Base-by-base conservation (phyloP, 2,888 invertebrate genomes). In the Drosophila colorata region DNA sequence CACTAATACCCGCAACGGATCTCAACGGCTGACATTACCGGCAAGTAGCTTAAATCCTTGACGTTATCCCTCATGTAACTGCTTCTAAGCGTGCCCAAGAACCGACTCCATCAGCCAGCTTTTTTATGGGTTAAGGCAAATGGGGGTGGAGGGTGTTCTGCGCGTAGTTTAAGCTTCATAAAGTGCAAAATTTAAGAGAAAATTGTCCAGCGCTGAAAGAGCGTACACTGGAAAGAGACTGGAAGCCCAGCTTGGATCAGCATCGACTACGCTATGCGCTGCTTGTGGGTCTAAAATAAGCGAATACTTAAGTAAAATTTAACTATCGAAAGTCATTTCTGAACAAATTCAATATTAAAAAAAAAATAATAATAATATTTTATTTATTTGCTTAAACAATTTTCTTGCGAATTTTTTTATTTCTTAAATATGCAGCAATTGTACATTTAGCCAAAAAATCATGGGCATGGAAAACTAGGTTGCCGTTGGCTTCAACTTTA, bases 1-100 rank as follows among this genome's bases (percentile, higher is more conserved):
- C 53, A 35, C 31, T 23, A 14, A 51, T 35, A 55, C 33, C 38
- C 71, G 57, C 44, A 56, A 52, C 49, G 71, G 53, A 60, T 59
- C 79, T 79, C 67, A 79, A 65, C 57, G 53, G 63, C 43, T 69
- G 71, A 65, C 69, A 79, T 86, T 79, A 65, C 66, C 68, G 63
- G 84, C 84, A 84, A 87, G 87, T 87, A 77, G 84, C 87, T 87
- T 80, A 87, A 87, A 81, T 81, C 87, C 80, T 73, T 80, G 64
- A 83, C 87, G 63, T 76, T 87, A 87, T 73, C 77, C 84, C 87
- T 74, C 79, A 82, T 79, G 83, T 66, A 84, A 56, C 73, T 78
- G 75, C 44, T 69, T 40, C 59, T 78, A 69, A 79, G 74, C 79
- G 65, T 43, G 64, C 55, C 75, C 47, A 60, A 74, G 73, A 65